These are phyloP conservation scores for Eupithecia subumbrata DNA, from an alignment of 2,888 invertebrate species.

Conservation along the genomic window DNA sequence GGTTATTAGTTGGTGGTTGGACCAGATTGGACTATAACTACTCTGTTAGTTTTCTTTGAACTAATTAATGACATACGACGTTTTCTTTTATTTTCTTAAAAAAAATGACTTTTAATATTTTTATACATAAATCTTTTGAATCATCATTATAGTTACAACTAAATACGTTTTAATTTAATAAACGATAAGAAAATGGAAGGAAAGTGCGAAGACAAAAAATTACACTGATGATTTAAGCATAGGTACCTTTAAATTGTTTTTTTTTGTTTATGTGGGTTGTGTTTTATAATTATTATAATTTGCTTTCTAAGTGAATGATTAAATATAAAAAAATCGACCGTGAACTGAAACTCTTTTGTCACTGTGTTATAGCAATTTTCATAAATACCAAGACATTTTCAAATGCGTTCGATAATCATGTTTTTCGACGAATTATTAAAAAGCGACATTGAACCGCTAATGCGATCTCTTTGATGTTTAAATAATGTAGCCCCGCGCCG, in stretches of 20 bases:
- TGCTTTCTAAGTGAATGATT: too few relatives aligned
- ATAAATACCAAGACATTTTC: slow-evolving; percentile 24
- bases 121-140: background rate
- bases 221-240: too few relatives aligned
- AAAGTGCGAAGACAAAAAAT: background rate
- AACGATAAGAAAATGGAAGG: background rate
- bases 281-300: too few relatives aligned
- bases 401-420: slow-evolving; percentile 17
- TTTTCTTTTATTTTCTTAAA: background rate
- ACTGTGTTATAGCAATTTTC: slow-evolving; percentile 15
- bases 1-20: slow-evolving; percentile 14
- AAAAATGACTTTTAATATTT: background rate
- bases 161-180: too few relatives aligned
- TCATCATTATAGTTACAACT: too few relatives aligned
- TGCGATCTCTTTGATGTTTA: slow-evolving; percentile 27
- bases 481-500: slow-evolving; percentile 23
- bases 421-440: slow-evolving; percentile 13
- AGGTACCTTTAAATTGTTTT: too few relatives aligned
- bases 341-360: background rate
- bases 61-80: slow-evolving; percentile 35
- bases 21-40: slow-evolving; percentile 63
- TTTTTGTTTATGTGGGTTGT: too few relatives aligned
- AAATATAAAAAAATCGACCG: too few relatives aligned
- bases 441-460: background rate
- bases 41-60: slow-evolving; percentile 59